These are phyloP conservation scores for Eurosta solidaginis DNA, from an alignment of 1,140 invertebrate genomes.

Conservation along the genomic window DNA sequence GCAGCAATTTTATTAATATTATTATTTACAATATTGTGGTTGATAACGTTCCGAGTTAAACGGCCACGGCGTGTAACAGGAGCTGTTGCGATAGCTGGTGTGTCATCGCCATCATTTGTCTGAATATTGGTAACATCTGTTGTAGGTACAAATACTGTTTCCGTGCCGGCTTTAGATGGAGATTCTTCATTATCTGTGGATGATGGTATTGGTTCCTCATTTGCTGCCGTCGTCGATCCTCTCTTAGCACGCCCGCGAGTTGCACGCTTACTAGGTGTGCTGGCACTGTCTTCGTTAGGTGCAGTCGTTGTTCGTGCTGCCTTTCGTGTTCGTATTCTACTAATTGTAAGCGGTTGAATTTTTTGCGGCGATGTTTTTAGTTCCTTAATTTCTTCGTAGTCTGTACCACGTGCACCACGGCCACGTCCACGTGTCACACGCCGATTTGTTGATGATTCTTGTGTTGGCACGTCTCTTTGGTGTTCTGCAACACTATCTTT, in stretches of 20 bases:
- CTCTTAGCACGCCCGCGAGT: slow-evolving; percentile 30
- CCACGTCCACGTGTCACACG: slow-evolving; percentile 44
- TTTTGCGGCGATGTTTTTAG: background rate
- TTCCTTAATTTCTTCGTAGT: slow-evolving; percentile 13
- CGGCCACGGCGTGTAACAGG: slow-evolving; percentile 44
- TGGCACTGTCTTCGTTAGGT: background rate
- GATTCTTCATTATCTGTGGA: slow-evolving; percentile 33
- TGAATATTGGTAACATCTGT: background rate
- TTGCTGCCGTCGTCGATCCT: no score
- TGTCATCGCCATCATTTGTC: background rate
- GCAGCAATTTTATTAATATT: slow-evolving; percentile 56
- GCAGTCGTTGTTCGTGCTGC: background rate
- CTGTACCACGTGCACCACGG: slow-evolving; percentile 28
- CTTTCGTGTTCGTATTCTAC: slow-evolving; percentile 33
- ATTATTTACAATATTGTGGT: slow-evolving; percentile 47
- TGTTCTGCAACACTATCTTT: background rate
- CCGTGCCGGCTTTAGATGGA: slow-evolving; percentile 6
- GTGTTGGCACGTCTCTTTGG: slow-evolving; percentile 7
- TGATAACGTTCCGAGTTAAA: slow-evolving; percentile 41
- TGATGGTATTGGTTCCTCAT: background rate
- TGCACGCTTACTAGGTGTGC: slow-evolving; percentile 15
- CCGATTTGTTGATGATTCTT: background rate
- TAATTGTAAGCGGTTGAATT: background rate
- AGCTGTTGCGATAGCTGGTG: background rate
- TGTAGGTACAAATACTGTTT: background rate